phyloP scores from a whole-genome alignment of 1,140 invertebrate genomes.

The Rhagoletis zephyria region DNA sequence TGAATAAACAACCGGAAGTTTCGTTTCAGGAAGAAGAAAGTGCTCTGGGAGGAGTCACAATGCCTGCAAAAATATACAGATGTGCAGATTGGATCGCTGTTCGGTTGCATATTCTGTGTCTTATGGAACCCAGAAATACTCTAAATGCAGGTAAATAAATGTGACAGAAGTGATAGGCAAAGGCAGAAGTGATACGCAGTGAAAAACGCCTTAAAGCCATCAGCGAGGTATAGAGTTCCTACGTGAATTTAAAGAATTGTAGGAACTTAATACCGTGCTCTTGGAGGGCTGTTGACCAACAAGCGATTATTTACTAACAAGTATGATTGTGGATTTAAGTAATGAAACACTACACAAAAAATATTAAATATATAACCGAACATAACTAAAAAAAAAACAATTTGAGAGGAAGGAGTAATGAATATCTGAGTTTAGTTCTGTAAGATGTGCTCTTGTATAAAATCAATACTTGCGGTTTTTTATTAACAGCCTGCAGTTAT shows the following conservation, averaged over 20 bases:
- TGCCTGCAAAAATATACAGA: background rate
- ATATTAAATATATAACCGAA: too few species aligned
- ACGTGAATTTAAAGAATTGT: constrained; percentile 68
- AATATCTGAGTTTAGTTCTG: too few species aligned
- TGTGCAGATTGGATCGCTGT: background rate
- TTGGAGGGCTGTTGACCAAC: constrained; percentile 72
- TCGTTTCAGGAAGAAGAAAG: background rate
- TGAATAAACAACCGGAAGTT: constrained; percentile 10
- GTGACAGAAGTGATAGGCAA: background rate
- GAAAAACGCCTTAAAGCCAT: constrained; percentile 67
- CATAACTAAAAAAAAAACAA: too few species aligned
- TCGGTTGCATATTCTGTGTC: background rate
- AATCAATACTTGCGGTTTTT: too few species aligned
- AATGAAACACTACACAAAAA: too few species aligned
- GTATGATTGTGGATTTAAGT: too few species aligned
- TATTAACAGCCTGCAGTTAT: too few species aligned
- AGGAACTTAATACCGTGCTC: constrained; percentile 74
- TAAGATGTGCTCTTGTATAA: too few species aligned
- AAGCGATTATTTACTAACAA: constrained; percentile 3
- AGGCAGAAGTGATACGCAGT: background rate
- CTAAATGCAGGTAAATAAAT: too few species aligned
- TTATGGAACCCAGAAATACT: background rate
- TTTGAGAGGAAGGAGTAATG: too few species aligned
- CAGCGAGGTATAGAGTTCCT: constrained; percentile 74
- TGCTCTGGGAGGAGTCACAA: background rate